phyloP scores from a whole-genome alignment of 92 coral and sea anemone species.

The Anthopleura xanthogrammica region DNA sequence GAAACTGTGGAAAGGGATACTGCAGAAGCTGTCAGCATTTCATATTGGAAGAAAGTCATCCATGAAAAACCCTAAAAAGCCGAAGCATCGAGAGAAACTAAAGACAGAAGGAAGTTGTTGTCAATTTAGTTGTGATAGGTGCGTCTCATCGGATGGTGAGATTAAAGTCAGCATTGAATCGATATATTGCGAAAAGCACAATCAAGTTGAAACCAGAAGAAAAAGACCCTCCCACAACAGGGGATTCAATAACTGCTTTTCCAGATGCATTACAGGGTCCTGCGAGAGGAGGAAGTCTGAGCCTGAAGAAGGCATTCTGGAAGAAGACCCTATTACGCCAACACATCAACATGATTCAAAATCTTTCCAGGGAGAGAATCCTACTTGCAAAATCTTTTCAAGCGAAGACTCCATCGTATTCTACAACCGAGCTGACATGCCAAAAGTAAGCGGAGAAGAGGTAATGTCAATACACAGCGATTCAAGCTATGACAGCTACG shows the following conservation, averaged over 20 bases:
- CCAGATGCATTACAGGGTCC: background rate
- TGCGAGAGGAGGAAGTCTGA: background rate
- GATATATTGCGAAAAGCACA: background rate
- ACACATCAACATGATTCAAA: background rate
- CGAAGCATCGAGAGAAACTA: background rate
- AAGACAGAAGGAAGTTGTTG: background rate
- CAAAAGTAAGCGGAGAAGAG: background rate
- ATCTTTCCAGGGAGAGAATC: background rate
- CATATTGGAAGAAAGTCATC: background rate
- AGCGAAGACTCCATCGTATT: background rate
- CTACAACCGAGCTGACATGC: background rate
- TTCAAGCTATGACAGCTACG: background rate
- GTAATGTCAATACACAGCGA: background rate
- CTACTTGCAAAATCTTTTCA: background rate
- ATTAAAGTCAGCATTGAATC: background rate
- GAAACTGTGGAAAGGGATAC: background rate
- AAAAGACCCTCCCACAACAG: background rate
- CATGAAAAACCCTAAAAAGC: background rate
- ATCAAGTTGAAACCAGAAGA: background rate
- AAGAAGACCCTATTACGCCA: background rate
- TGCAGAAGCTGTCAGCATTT: background rate
- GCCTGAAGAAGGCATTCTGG: background rate
- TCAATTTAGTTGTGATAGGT: background rate
- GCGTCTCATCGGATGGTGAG: background rate
- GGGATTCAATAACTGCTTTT: background rate